Evolutionary conservation across 2,888 invertebrate species (phyloP), one percentile per base, ranked within the genome.

Genomic region (Liodrosophila aerea): DNA sequence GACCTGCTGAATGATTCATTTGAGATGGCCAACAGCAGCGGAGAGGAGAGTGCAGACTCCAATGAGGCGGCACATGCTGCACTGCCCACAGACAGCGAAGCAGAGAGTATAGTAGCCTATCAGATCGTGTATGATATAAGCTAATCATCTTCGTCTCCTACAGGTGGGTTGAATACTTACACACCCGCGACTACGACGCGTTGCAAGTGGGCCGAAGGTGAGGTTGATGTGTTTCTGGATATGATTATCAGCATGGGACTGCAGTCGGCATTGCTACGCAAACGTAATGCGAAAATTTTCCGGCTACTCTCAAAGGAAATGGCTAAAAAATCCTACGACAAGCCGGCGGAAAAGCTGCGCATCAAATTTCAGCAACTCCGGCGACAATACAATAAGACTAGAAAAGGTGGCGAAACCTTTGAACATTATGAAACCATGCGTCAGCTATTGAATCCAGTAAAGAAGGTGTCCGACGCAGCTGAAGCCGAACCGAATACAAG

Each of bases 301-400:
- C 58, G 31, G 16, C 13, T 85, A 11, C 47, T 78, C 7, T 78
- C 85, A 15, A 75, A 61, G 45, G 85, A 78, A 16, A 62, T 78
- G 83, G 43, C 54, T 1, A 78, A 82, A 7, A 30, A 57, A 3
- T 50, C 44, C 1, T 69, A 46, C 9, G 36, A 58, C 2, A 82
- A 78, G 13, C 63, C 80, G 0, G 62, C 85, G 0, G 83, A 78
- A 1, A 82, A 85, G 69, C 8, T 85, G 36, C 85, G 80, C 47
- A 78, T 72, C 7, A 85, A 78, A 5, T 78, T 62, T 13, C 82
- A 85, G 45, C 58, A 68, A 1, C 63, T 78, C 2, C 37, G 82
- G 0, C 49, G 82, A 0, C 52, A 68, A 34, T 78, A 78, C 41
- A 82, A 78, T 13, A 78, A 78, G 33, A 43, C 61, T 5, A 64